Conservation (phyloP, 2,888 invertebrate genomes). For the Agrypnus murinus region DNA sequence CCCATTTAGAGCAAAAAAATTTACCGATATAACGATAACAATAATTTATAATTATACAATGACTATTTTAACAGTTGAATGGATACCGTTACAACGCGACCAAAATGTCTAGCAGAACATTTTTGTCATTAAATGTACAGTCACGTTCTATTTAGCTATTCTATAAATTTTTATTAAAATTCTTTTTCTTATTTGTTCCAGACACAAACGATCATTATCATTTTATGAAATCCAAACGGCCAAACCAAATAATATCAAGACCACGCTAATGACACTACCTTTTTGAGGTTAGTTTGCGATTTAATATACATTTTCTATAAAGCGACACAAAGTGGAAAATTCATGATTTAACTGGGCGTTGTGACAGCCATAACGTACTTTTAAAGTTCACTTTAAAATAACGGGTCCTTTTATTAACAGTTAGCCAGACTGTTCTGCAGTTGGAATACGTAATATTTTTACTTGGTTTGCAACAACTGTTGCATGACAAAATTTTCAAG, state of each 20-base stretch:
- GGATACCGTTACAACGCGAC: background rate
- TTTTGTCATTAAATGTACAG: background rate
- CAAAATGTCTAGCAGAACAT: constrained; percentile 1
- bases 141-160: constrained; percentile 5
- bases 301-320: too few species aligned
- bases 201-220: background rate
- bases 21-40: constrained; percentile 12
- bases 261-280: background rate
- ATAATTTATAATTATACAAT: constrained; percentile 11
- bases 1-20: background rate
- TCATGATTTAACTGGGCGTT: too few species aligned
- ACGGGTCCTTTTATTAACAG: constrained; percentile 43
- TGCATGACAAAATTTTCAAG: constrained; percentile 39
- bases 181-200: background rate
- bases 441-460: constrained; percentile 43
- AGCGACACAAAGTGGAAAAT: too few species aligned
- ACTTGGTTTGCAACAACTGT: constrained; percentile 43
- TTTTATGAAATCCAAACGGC: background rate
- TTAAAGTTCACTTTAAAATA: constrained; percentile 41
- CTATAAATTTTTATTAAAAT: too few species aligned
- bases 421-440: constrained; percentile 40
- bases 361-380: constrained; percentile 25
- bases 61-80: constrained; percentile 6
- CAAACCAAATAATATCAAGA: background rate
- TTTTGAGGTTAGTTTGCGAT: too few species aligned